Base-by-base conservation (phyloP, 2,888 invertebrate species). In the Merodon equestris region DNA sequence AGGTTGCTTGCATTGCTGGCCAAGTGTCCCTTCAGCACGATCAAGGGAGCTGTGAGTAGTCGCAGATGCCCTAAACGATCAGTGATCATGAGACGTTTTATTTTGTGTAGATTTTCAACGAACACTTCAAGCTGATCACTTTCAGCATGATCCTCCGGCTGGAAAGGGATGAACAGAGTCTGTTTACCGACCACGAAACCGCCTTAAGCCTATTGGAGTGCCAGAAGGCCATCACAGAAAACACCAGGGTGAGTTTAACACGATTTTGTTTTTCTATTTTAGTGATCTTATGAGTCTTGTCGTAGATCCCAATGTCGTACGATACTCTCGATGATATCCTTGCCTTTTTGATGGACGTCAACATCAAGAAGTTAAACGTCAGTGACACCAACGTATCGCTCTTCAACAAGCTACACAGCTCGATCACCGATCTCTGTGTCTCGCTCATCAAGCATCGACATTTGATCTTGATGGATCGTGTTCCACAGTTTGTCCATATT, bases 321-420 rank as follows among this genome's bases (percentile, higher is more conserved):
- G 86, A 88, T 68, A 85, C 85, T 0, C 71, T 89, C 1, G 89
- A 88, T 56, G 85, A 85, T 13, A 85, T 89, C 13, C 72, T 89
- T 12, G 83, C 83, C 18, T 85, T 85, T 60, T 82, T 89, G 51
- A 74, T 87, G 76, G 85, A 87, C 17, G 82, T 89, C 5, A 85
- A 87, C 36, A 85, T 89, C 10, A 87, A 87, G 40, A 84, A 84
- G 1, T 85, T 85, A 40, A 54, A 83, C 1, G 47, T 83, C 0
- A 75, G 70, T 15, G 87, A 87, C 36, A 86, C 83, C 12, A 85
- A 83, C 34, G 77, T 84, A 64, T 12, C 53, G 12, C 68, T 83
- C 9, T 88, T 88, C 27, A 76, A 83, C 5, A 47, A 63, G 1
- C 34, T 88, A 17, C 85, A 87, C 42, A 47, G 74, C 0, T 56